A percentile compares a stretch with the other conserved stretches of the same genome.
These are phyloP conservation scores for Synergus laeviventris DNA, from an alignment of 2,888 invertebrate species.

Conservation along the genomic window DNA sequence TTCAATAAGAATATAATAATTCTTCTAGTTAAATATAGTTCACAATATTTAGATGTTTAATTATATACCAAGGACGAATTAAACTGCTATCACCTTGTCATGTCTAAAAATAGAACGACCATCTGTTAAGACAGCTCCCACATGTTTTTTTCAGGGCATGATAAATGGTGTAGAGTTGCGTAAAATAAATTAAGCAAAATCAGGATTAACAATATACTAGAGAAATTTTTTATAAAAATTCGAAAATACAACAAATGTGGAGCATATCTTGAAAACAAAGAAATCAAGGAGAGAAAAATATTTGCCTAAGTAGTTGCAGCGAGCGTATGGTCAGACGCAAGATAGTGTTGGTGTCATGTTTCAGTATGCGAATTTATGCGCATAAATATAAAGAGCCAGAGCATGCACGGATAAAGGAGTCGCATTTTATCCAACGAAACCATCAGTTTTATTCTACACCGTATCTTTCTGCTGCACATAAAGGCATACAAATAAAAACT, in stretches of 20 bases:
- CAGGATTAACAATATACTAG: no score
- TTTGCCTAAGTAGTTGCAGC: background rate
- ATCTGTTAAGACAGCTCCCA: no score
- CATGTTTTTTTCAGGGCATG: no score
- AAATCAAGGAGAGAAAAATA: background rate
- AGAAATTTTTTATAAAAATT: background rate
- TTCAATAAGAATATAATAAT: no score
- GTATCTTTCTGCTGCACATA: background rate
- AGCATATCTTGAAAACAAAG: background rate
- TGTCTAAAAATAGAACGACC: no score
- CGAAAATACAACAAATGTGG: background rate
- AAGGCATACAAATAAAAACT: background rate
- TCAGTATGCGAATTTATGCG: constrained; percentile 7
- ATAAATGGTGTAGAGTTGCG: no score
- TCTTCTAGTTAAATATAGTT: no score
- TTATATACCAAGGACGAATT: no score
- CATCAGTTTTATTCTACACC: background rate
- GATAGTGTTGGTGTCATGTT: background rate
- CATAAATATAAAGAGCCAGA: background rate
- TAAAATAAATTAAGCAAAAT: no score
- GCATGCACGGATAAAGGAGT: background rate
- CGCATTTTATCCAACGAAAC: background rate
- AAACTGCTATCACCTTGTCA: no score
- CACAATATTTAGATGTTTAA: no score
- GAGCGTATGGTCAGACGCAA: background rate